Evolutionary conservation across 2,888 invertebrate species (phyloP), one percentile per base, ranked within the genome.

Genomic region (Hemicrepidius hirtus): DNA sequence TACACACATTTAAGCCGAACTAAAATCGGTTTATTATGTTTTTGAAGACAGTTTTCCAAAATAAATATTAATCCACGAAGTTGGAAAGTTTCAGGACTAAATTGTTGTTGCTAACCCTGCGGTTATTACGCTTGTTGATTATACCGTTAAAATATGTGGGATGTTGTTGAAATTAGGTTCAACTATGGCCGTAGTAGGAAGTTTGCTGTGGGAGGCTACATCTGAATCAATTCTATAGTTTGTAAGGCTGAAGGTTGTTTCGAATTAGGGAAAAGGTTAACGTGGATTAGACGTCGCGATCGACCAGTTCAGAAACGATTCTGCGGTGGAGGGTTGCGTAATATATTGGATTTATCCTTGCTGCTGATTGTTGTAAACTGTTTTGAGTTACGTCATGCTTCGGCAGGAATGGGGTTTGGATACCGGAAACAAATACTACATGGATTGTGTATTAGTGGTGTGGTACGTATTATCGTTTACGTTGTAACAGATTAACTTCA

Each of bases 181-280:
- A 28, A 18, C 37, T 50, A 53, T 50, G 32, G 37, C 37, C 21
- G 16, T 18, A 24, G 35, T 12, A 65, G 50, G 21, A 65, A 65
- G 50, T 65, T 65, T 32, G 37, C 50, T 53, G 35, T 65, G 37
- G 21, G 49, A 65, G 64, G 35, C 35, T 65, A 50, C 37, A 53
- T 28, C 44, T 65, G 64, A 65, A 65, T 65, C 64, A 65, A 65
- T 65, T 37, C 50, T 21, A 12, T 53, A 50, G 50, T 65, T 65
- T 49, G 53, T 53, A 65, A 40, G 40, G 64, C 24, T 65, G 50
- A 65, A 50, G 50, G 64, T 53, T 50, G 64, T 40, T 53, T 50
- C 50, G 64, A 53, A 53, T 65, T 65, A 53, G 50, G 50, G 64
- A 53, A 53, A 65, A 53, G 50, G 64, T 53, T 65, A 63, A 65